phyloP scores from a whole-genome alignment of 1,140 invertebrate genomes.

The Drosophila eugracilis region DNA sequence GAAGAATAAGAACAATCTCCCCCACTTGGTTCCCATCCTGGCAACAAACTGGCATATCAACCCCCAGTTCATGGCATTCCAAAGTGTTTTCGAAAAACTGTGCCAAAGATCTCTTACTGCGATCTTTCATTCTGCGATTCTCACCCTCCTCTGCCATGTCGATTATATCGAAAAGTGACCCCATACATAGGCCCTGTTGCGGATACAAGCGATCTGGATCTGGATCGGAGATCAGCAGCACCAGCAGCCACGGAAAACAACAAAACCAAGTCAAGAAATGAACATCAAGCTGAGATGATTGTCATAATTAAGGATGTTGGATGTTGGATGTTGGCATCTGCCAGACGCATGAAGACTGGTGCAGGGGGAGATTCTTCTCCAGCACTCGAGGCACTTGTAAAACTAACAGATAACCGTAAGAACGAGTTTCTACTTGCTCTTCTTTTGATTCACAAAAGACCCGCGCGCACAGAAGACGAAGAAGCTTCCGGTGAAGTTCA shows the following conservation, averaged over 20 bases:
- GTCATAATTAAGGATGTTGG: conserved; percentile 82
- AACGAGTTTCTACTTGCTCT: conserved; percentile 62
- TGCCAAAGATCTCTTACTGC: conserved; percentile 57
- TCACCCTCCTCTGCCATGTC: conserved; percentile 21
- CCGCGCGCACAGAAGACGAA: conserved; percentile 37
- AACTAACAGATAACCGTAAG: conserved; percentile 78
- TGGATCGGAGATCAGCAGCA: conserved; percentile 63
- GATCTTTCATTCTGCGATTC: conserved; percentile 37
- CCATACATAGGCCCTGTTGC: conserved; percentile 35
- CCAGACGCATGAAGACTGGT: conserved; percentile 46
- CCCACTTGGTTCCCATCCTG: conserved; percentile 32
- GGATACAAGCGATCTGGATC: conserved; percentile 73
- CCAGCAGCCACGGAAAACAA: conserved; percentile 38
- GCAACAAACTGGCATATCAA: conserved; percentile 35
- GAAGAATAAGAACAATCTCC: conserved; percentile 10
- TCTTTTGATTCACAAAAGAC: conserved; percentile 50
- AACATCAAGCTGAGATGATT: conserved; percentile 75
- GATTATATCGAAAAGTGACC: conserved; percentile 52
- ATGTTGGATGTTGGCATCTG: conserved; percentile 65
- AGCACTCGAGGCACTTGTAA: conserved; percentile 71
- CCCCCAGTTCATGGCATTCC: conserved; percentile 45
- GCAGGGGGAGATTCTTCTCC: conserved; percentile 2
- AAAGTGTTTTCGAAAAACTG: conserved; percentile 63
- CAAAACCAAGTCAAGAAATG: conserved; percentile 54
- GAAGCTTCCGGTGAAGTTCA: conserved; percentile 75